Base-by-base conservation (phyloP, 2,113 vertebrate species). In the Erinaceus europaeus region DNA sequence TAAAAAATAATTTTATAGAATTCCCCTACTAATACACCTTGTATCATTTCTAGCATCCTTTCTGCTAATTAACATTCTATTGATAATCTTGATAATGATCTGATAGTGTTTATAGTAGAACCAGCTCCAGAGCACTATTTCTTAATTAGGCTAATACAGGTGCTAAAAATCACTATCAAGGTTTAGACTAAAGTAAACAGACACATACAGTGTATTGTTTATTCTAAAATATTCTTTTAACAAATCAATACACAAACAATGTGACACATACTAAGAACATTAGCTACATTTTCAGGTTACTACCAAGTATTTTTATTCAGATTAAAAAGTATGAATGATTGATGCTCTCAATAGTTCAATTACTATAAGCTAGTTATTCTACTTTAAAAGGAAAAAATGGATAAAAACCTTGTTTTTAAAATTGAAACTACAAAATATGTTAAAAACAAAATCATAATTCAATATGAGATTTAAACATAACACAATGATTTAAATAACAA, bases 41-140 rank as follows among this genome's bases (percentile, higher is more conserved):
- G 52, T 78, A 82, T 90, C 78, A 79, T 52, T 83, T 71, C n/a
- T 18, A 80, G 32, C 12, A 46, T 89, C 7, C 3, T 76, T 83
- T 92, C 18, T 90, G n/a, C 46, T 83, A 93, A 79, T 79, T 89
- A 86, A n/a, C 21, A 62, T 21, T 65, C 8, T 68, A 44, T 9
- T 88, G 12, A 23, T 71, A 67, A 25, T 52, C 73, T 86, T 74
- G 18, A 59, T 81, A 79, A 73, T 83, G 14, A 46, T 53, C 62
- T 77, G 76, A 59, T 44, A 44, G 13, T 77, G 48, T 82, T 86
- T 74, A 67, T 64, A 82, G 20, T 64, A 82, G 20, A 53, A 13
- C 27, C 40, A 64, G 11, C 12, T 90, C 27, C 55, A 83, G 67
- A 90, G 20, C 10, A 74, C 5, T 72, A 69, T 81, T 27, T 67